Evolutionary conservation across 1,140 invertebrate genomes (phyloP).

Genomic region (Bombus affinis): DNA sequence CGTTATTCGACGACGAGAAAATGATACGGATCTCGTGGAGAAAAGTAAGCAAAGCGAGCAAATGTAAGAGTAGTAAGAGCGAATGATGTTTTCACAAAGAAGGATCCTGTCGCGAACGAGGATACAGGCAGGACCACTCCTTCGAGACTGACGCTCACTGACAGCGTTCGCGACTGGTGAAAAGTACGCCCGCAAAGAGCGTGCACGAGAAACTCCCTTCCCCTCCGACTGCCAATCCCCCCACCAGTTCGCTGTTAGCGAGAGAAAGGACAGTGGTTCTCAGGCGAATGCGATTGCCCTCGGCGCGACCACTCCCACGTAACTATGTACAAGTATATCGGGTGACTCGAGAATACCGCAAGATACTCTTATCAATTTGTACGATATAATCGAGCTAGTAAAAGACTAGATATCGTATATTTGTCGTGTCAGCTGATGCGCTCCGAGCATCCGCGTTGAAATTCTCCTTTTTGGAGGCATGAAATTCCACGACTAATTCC

Average conservation of each 20-base stretch:
- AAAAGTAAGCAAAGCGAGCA: too few relatives aligned
- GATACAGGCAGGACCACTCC: slow-evolving; percentile 58
- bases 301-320: slow-evolving; percentile 35
- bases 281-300: slow-evolving; percentile 31
- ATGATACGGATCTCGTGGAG: not conserved
- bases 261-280: slow-evolving; percentile 82
- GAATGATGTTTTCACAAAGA: not conserved
- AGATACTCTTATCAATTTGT: not conserved
- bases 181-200: slow-evolving; percentile 70
- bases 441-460: not conserved
- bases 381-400: too few relatives aligned
- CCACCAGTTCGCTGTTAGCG: slow-evolving; percentile 66
- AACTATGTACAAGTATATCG: not conserved
- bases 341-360: not conserved
- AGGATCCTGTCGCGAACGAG: slow-evolving; percentile 46
- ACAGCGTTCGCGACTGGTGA: slow-evolving; percentile 76
- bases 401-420: not conserved
- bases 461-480: not conserved
- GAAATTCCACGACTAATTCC: not conserved
- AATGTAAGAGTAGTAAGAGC: too few relatives aligned
- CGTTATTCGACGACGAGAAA: not conserved
- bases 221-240: slow-evolving; percentile 49
- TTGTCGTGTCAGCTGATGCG: not conserved
- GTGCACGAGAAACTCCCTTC: slow-evolving; percentile 69
- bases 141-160: slow-evolving; percentile 70